These are phyloP conservation scores for Centropus bengalensis DNA, from an alignment of 2,113 vertebrate genomes.

Conservation along the genomic window DNA sequence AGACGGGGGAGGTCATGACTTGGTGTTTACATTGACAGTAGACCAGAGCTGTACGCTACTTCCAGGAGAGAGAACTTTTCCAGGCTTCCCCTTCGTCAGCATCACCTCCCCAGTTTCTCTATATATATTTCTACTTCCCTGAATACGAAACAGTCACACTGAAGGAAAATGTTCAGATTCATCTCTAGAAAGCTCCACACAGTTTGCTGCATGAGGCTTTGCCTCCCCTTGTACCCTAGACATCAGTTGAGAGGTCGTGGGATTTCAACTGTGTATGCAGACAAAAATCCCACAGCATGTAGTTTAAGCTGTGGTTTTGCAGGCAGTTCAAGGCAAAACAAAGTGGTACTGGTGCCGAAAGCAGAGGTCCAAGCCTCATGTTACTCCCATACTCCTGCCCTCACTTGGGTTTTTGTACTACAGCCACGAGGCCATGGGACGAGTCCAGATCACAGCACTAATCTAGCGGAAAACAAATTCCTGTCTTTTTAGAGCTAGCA, in stretches of 20 bases:
- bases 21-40: neutral
- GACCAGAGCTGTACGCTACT: neutral
- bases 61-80: neutral
- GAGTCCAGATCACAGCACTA: slow-evolving; percentile 17
- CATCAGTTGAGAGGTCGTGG: neutral
- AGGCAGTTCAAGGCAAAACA: neutral
- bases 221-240: neutral
- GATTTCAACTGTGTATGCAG: neutral
- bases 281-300: neutral
- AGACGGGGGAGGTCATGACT: neutral
- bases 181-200: neutral
- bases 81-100: neutral
- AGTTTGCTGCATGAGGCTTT: neutral
- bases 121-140: too few species aligned
- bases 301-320: neutral
- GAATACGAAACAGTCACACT: neutral
- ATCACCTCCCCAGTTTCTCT: neutral
- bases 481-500: slow-evolving; percentile 28
- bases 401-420: neutral
- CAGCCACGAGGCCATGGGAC: neutral
- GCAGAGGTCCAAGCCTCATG: neutral
- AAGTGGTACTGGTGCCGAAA: neutral
- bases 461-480: slow-evolving; percentile 43
- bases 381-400: neutral
- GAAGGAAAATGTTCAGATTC: neutral